Base-by-base conservation (phyloP, 2,113 vertebrate species). In the Globicephala melas region DNA sequence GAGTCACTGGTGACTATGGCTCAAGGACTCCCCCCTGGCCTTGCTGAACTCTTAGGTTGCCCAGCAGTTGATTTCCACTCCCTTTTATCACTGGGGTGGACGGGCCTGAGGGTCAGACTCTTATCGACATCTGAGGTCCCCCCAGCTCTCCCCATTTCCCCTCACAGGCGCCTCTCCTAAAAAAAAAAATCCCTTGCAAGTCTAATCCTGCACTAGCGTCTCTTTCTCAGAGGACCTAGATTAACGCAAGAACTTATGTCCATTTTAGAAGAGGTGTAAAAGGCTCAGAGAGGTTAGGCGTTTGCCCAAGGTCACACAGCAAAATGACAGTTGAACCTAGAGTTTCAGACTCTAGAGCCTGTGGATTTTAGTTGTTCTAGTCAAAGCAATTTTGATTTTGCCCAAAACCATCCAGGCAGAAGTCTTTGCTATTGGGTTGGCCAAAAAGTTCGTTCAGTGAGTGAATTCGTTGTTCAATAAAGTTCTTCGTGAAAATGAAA, bases 241-340 rank as follows among this genome's bases (percentile, higher is more conserved):
- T 53, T 5, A 28, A 36, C 2, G 1, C 9, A 3, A 26, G 15
- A 26, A 17, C 33, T 3, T 4, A 20, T 9, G 1, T 25, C n/a
- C 58, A 70, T 58, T 60, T 55, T 33, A 31, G 28, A 41, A 6
- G 7, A 62, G 11, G 10, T 5, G 38, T 7, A 41, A 68, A 63
- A 47, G 12, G 60, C 60, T 92, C 47, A 23, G 93, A 50, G 38
- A 81, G 2, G 14, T 70, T 50, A 76, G n/a, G 28, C n/a, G 15
- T 71, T 50, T 58, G 18, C 38, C 60, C 9, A 23, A n/a, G 21
- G 33, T 17, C 53, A 67, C 62, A 28, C 15, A 80, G 47, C 25
- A 71, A 18, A 6, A 12, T 0, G 1, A 60, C 5, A 38, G 12
- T 8, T n/a, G 26, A 33, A 47, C 8, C 13, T 11, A 20, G 14